Percentiles rank a stretch among this genome's conserved stretches.
These are phyloP conservation scores for Trachelus stipa DNA, from an alignment of 2,888 invertebrate species.

Conservation along the genomic window DNA sequence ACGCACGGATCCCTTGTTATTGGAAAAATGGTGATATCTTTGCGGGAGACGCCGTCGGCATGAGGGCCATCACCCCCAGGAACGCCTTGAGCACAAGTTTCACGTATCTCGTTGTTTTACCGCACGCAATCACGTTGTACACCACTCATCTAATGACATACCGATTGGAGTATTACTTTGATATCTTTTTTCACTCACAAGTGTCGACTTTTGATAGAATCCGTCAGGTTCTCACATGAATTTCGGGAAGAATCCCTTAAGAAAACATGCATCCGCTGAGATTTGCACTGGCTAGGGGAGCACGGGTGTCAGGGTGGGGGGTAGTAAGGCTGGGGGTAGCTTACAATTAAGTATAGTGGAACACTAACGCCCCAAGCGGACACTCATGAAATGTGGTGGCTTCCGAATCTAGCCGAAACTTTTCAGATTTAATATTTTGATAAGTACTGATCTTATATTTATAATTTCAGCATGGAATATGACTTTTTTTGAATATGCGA, in stretches of 20 bases:
- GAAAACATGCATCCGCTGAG: constrained; percentile 65
- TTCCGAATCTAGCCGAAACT: background rate
- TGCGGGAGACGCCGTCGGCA: constrained; percentile 57
- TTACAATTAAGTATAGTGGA: constrained; percentile 26
- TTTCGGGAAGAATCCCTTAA: constrained; percentile 60
- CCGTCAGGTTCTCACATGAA: constrained; percentile 51
- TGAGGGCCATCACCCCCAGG: constrained; percentile 61
- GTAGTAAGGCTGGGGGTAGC: constrained; percentile 53
- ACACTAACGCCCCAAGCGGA: constrained; percentile 34
- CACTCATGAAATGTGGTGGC: background rate
- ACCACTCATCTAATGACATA: constrained; percentile 9
- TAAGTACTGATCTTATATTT: background rate
- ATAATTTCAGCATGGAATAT: background rate
- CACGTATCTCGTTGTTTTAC: constrained; percentile 46
- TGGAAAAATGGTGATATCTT: constrained; percentile 48
- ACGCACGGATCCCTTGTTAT: constrained; percentile 31
- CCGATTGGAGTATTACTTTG: background rate
- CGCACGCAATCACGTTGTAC: constrained; percentile 20
- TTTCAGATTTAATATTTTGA: background rate
- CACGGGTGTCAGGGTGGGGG: constrained; percentile 50
- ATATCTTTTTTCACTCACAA: constrained; percentile 46
- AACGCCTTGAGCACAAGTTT: constrained; percentile 57
- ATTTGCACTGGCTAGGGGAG: constrained; percentile 64
- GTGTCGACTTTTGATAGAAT: constrained; percentile 31
- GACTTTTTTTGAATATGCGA: background rate